These are phyloP conservation scores for Delia radicum DNA, from an alignment of 1,140 invertebrate species.

Conservation along the genomic window DNA sequence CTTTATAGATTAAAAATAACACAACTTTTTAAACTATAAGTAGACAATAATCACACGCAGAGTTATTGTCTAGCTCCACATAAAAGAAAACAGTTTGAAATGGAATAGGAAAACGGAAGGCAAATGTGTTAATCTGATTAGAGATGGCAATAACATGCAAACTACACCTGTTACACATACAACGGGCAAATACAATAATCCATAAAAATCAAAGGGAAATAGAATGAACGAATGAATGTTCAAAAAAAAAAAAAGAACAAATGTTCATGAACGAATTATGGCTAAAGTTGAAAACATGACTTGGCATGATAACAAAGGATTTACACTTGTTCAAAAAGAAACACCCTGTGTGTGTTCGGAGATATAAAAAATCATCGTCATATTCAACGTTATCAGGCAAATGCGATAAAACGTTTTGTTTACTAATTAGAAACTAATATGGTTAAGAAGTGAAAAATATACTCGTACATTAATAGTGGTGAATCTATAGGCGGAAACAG, in stretches of 20 bases:
- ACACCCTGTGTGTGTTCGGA: neutral
- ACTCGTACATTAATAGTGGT: no score
- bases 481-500: no score
- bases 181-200: neutral
- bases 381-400: no score
- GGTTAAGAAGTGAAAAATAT: neutral
- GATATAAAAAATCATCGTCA: neutral
- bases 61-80: neutral
- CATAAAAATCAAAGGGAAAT: neutral
- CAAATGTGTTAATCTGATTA: conserved; percentile 20
- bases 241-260: neutral
- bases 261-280: neutral
- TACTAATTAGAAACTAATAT: conserved; percentile 23
- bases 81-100: neutral
- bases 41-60: neutral
- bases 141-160: conserved; percentile 5
- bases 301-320: conserved; percentile 17
- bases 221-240: neutral
- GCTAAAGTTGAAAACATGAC: conserved; percentile 14
- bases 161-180: conserved; percentile 9
- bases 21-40: neutral
- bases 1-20: neutral
- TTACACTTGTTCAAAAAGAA: conserved; percentile 10
- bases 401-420: conserved; percentile 17
- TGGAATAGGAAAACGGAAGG: neutral